phyloP scores from a whole-genome alignment of 2,113 vertebrate genomes.

The Vimba vimba region DNA sequence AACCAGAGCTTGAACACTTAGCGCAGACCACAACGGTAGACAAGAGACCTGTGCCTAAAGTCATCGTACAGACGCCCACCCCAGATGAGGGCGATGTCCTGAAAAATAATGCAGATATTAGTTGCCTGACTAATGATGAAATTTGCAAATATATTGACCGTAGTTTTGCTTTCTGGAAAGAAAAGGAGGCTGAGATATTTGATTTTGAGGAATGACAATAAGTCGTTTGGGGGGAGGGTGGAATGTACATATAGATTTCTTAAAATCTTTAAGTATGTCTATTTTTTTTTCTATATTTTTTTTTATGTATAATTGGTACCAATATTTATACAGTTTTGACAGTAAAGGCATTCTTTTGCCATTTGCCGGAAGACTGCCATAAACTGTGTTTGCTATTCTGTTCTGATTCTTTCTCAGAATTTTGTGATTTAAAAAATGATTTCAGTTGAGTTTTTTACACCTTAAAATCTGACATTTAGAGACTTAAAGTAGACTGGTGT shows the following conservation, averaged over 20 bases:
- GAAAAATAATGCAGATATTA: conserved; percentile 62
- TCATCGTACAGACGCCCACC: conserved; percentile 65
- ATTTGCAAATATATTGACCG: conserved; percentile 93
- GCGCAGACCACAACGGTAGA: conserved; percentile 64
- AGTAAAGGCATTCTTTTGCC: neutral
- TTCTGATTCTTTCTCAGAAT: conserved; percentile 14
- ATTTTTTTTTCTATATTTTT: conserved; percentile 29
- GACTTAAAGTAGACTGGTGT: neutral
- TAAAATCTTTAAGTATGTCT: conserved; percentile 46
- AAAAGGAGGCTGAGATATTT: conserved; percentile 96
- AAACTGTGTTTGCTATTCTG: neutral
- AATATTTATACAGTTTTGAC: conserved; percentile 28
- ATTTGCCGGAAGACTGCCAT: conserved; percentile 8
- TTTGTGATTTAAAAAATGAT: neutral
- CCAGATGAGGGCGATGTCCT: conserved; percentile 62
- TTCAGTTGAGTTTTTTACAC: neutral
- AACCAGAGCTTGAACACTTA: conserved; percentile 35
- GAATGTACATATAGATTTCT: neutral
- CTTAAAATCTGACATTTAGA: neutral
- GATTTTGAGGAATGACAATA: conserved; percentile 75
- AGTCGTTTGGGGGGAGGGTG: neutral
- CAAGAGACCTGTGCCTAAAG: conserved; percentile 65
- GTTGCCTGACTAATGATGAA: conserved; percentile 83
- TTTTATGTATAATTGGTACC: conserved; percentile 46
- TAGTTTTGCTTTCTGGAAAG: conserved; percentile 98